Evolutionary conservation across 2,113 vertebrate genomes (phyloP).

Genomic region (Terrapene triunguis): DNA sequence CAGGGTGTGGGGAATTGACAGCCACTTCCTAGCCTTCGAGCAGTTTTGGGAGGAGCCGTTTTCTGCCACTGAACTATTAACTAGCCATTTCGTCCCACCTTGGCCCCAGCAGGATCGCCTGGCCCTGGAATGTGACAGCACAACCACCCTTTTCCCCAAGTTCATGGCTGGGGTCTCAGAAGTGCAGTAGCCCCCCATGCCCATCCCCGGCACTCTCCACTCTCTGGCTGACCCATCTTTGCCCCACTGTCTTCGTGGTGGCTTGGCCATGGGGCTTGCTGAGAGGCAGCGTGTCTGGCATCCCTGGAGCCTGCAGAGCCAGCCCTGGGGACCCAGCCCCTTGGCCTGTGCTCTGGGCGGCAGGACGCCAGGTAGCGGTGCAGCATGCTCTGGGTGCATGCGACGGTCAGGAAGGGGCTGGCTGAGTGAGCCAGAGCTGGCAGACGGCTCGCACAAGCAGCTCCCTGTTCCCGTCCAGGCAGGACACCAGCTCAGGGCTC

Average conservation of each 20-base stretch:
- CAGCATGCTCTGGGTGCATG: not conserved
- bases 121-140: no score
- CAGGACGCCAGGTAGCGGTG: not conserved
- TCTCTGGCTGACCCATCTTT: no score
- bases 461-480: not conserved
- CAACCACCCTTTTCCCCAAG: not conserved
- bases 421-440: not conserved
- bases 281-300: not conserved
- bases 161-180: no score
- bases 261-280: no score
- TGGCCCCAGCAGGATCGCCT: not conserved
- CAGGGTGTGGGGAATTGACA: not conserved
- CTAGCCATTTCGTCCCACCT: not conserved
- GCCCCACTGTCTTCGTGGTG: no score
- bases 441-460: accelerated
- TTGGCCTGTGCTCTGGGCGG: not conserved
- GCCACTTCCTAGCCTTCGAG: not conserved
- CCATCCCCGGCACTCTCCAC: not conserved
- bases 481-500: not conserved
- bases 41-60: not conserved
- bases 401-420: not conserved
- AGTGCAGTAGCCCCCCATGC: not conserved
- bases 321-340: not conserved
- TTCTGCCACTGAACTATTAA: not conserved
- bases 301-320: not conserved